Conservation (phyloP, 2,888 invertebrate genomes). For the Chouioia cunea region DNA sequence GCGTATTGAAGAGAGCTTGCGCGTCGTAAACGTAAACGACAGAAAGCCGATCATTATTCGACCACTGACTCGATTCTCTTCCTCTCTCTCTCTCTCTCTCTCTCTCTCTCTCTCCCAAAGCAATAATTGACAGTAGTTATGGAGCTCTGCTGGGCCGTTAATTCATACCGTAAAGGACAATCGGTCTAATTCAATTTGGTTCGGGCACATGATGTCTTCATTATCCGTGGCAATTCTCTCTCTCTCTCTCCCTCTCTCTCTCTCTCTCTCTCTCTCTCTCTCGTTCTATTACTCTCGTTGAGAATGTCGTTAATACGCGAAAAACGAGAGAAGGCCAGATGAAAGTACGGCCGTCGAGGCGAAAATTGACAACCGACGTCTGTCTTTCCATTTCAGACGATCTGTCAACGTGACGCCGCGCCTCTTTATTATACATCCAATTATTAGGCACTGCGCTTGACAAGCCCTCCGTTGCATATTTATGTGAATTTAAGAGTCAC, state of each 20-base stretch:
- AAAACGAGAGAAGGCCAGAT: constrained; percentile 36
- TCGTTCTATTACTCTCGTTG: neutral
- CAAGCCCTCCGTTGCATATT: constrained; percentile 66
- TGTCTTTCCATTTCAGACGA: constrained; percentile 52
- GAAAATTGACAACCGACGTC: constrained; percentile 63
- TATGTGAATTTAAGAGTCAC: constrained; percentile 50
- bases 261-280: neutral
- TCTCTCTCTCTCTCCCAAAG: too few relatives aligned
- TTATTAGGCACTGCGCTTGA: constrained; percentile 67
- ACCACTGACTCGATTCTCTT: too few relatives aligned
- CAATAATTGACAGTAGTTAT: constrained; percentile 46
- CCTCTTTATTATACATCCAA: constrained; percentile 68
- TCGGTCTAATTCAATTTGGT: constrained; percentile 42
- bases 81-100: too few relatives aligned
- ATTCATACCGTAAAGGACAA: constrained; percentile 41
- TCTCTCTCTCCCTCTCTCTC: neutral
- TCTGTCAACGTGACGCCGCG: constrained; percentile 53
- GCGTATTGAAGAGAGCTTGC: too few relatives aligned
- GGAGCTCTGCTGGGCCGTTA: constrained; percentile 23
- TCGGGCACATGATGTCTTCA: constrained; percentile 35
- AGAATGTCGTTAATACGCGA: constrained; percentile 37
- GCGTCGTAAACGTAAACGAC: constrained; percentile 7
- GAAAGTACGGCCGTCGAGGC: constrained; percentile 34
- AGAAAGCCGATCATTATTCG: constrained; percentile 46
- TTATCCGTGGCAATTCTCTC: constrained; percentile 31